phyloP scores from a whole-genome alignment of 2,888 invertebrate genomes.

The Drosophila nr. medialis region DNA sequence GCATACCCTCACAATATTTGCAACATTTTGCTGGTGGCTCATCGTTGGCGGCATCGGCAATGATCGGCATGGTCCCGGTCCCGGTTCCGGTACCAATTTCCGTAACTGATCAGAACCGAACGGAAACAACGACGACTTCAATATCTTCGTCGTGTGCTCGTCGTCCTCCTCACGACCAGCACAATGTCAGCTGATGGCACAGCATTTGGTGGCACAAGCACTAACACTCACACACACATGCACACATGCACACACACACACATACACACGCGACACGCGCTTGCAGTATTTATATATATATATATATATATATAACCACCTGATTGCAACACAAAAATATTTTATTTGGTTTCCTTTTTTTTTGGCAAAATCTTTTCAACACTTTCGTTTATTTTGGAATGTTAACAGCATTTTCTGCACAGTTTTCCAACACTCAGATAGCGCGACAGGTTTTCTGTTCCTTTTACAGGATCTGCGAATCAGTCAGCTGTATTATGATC shows the following conservation, averaged over 20 bases:
- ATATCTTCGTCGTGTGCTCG: conserved; percentile 18
- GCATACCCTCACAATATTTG: conserved; percentile 95
- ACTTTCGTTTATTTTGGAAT: conserved; percentile 55
- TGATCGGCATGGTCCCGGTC: conserved; percentile 87
- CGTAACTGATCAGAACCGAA: conserved; percentile 22
- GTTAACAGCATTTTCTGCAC: conserved; percentile 61
- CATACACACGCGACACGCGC: conserved; percentile 42
- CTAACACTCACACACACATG: conserved; percentile 20
- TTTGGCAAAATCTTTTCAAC: conserved; percentile 40
- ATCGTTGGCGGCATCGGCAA: conserved; percentile 87
- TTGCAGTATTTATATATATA: conserved; percentile 24
- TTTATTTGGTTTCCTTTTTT: not conserved
- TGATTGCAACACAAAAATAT: conserved; percentile 22
- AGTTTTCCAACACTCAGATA: conserved; percentile 31
- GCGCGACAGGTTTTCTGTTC: conserved; percentile 20
- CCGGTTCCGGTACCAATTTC: conserved; percentile 33
- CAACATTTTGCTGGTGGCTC: conserved; percentile 95
- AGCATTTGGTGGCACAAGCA: conserved; percentile 37
- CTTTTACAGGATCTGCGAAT: conserved; percentile 23
- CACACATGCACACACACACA: conserved; percentile 10
- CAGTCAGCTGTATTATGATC: conserved; percentile 14
- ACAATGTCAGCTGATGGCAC: conserved; percentile 52
- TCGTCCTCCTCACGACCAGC: conserved; percentile 32
- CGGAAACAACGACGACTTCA: conserved; percentile 4
- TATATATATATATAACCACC: conserved; percentile 11